Conservation (phyloP, 2,797 vertebrate genomes). For the Malacoraja senta region DNA sequence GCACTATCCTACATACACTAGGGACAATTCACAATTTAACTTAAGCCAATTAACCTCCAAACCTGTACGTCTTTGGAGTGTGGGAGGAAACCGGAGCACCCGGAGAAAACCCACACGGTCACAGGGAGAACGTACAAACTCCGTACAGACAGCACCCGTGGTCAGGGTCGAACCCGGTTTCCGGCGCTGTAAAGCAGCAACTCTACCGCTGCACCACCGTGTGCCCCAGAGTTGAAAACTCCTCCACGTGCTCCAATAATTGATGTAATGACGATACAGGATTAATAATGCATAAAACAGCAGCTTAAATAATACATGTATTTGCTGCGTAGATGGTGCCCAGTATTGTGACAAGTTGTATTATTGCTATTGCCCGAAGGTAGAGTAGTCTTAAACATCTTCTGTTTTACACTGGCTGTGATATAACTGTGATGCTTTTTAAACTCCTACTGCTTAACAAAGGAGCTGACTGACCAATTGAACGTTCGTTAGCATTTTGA, state of each 20-base stretch:
- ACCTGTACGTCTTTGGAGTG: too few species aligned
- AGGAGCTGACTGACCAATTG: background rate
- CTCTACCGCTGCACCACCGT: too few species aligned
- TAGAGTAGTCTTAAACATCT: background rate
- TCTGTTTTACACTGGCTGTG: background rate
- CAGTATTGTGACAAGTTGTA: background rate
- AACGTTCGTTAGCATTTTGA: background rate
- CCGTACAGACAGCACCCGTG: too few species aligned
- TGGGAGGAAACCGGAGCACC: too few species aligned
- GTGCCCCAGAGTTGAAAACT: background rate
- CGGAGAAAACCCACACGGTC: too few species aligned
- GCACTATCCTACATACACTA: too few species aligned
- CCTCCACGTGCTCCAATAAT: background rate
- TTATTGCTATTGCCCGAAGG: background rate
- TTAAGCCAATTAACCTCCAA: too few species aligned
- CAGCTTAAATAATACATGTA: background rate
- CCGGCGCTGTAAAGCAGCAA: too few species aligned
- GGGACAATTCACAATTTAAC: too few species aligned
- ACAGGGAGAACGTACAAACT: too few species aligned
- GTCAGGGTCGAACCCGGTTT: too few species aligned
- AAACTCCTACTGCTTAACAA: background rate
- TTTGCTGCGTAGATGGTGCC: background rate
- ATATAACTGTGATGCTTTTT: background rate
- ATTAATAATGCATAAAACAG: background rate
- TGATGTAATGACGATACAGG: background rate